These are phyloP conservation scores for Ichneumoninae sp. DNA, from an alignment of 2,888 invertebrate genomes.

Conservation along the genomic window DNA sequence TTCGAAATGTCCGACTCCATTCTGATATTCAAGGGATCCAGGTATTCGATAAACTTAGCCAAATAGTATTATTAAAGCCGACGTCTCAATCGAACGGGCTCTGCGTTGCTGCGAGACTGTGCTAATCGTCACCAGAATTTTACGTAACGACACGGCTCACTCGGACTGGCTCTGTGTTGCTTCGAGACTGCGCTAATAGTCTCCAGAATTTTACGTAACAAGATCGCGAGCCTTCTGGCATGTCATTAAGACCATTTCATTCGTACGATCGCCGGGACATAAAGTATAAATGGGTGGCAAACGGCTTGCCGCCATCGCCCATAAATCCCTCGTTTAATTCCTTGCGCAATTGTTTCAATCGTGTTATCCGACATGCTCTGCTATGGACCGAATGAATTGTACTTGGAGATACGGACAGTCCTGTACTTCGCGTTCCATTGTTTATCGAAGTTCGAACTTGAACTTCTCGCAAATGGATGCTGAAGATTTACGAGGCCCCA, in stretches of 20 bases:
- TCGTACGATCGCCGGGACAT: neutral
- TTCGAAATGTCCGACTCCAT: neutral
- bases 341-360: neutral
- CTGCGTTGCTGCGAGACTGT: neutral
- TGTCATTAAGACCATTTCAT: constrained; percentile 17
- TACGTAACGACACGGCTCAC: neutral
- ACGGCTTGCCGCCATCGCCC: constrained; percentile 8
- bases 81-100: too few species aligned
- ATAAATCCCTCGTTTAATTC: constrained; percentile 28
- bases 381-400: constrained; percentile 51
- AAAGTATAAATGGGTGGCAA: constrained; percentile 8
- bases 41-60: neutral
- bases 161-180: neutral
- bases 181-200: neutral
- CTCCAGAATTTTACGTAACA: constrained; percentile 2
- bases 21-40: neutral
- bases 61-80: neutral
- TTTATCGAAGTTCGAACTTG: constrained; percentile 12
- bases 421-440: constrained; percentile 60
- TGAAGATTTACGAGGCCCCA: constrained; percentile 74
- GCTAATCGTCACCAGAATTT: neutral
- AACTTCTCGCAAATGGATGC: constrained; percentile 59
- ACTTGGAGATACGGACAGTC: constrained; percentile 64
- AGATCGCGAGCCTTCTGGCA: neutral
- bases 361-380: neutral